A percentile compares a stretch with the other conserved stretches of the same genome.
Conservation (phyloP, 2,888 invertebrate species). For the Baccha elongata region DNA sequence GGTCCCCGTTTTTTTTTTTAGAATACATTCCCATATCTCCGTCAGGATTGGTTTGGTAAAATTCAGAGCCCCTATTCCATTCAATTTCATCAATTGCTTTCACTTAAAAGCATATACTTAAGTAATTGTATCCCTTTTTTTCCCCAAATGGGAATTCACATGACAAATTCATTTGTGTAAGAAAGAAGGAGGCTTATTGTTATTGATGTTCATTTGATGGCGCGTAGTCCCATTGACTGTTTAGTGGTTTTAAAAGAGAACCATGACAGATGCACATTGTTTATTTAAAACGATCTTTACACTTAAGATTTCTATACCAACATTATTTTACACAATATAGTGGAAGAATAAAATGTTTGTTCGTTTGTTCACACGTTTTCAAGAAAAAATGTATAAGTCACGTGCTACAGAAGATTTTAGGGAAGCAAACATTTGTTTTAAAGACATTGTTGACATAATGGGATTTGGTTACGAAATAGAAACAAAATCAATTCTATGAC, state of each 20-base stretch:
- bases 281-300: constrained; percentile 6
- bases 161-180: constrained; percentile 8
- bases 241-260: neutral
- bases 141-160: neutral
- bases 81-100: constrained; percentile 29
- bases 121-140: constrained; percentile 10
- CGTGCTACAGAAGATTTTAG: neutral
- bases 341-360: neutral
- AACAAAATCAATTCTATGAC: neutral
- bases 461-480: neutral
- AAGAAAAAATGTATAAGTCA: neutral
- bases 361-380: constrained; percentile 5
- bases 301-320: constrained; percentile 14
- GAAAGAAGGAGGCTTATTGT: constrained; percentile 8
- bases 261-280: constrained; percentile 4
- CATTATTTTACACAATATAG: neutral
- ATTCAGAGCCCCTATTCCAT: constrained; percentile 34
- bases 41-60: neutral
- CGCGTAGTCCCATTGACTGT: neutral
- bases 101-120: constrained; percentile 9
- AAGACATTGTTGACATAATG: neutral
- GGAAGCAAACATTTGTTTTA: neutral
- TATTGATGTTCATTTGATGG: constrained; percentile 16
- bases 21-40: constrained; percentile 2
- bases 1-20: neutral